phyloP scores from a whole-genome alignment of 2,888 invertebrate genomes.

The Pachymerium ferrugineum region DNA sequence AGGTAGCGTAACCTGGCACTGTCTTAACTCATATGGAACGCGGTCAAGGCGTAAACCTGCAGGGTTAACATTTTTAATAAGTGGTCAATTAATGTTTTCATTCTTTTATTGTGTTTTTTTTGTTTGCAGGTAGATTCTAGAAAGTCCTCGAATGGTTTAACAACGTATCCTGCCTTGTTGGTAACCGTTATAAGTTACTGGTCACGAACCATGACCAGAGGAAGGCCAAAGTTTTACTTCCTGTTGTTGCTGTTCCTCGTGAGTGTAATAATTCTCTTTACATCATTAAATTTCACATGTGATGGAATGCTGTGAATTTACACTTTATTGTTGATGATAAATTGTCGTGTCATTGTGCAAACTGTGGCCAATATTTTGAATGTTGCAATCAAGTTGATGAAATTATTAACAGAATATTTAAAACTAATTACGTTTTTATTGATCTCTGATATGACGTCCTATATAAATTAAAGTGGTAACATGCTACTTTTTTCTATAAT shows the following conservation, averaged over 20 bases:
- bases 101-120: neutral
- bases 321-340: too few species aligned
- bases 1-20: conserved; percentile 20
- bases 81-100: neutral
- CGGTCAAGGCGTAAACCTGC: neutral
- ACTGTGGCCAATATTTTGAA: too few species aligned
- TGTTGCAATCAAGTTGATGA: too few species aligned
- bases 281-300: too few species aligned
- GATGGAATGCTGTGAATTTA: too few species aligned
- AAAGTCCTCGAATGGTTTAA: neutral
- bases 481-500: too few species aligned
- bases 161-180: neutral
- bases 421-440: too few species aligned
- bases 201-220: neutral
- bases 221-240: neutral
- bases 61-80: neutral
- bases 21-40: conserved; percentile 7
- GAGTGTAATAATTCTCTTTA: too few species aligned
- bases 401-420: too few species aligned
- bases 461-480: too few species aligned
- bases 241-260: conserved; percentile 19
- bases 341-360: too few species aligned
- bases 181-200: conserved; percentile 5
- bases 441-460: too few species aligned
- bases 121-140: neutral